These are phyloP conservation scores for Gymnorhina tibicen DNA, from an alignment of 2,113 vertebrate species.

Conservation along the genomic window DNA sequence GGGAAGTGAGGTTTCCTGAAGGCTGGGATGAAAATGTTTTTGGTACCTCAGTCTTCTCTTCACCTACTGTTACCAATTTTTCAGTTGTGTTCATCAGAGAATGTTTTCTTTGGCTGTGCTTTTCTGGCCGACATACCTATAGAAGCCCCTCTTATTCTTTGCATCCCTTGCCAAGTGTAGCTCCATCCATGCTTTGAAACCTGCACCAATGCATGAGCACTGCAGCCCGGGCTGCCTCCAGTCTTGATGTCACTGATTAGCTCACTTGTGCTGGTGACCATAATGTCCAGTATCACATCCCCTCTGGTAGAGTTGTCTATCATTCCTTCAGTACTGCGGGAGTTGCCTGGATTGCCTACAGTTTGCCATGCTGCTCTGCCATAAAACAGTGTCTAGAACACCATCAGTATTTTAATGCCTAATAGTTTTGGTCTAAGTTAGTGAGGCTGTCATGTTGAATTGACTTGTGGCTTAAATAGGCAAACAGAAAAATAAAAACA, in stretches of 20 bases:
- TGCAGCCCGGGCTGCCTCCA: neutral
- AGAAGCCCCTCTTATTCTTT: neutral
- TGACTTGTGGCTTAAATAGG: neutral
- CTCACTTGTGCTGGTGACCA: neutral
- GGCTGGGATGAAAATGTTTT: neutral
- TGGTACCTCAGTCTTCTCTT: neutral
- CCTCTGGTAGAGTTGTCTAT: neutral
- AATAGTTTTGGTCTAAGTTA: neutral
- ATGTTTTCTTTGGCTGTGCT: neutral
- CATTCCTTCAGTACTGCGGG: neutral
- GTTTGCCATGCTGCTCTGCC: neutral
- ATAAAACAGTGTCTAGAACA: neutral
- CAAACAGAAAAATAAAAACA: neutral
- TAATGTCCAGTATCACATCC: neutral
- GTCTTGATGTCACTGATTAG: neutral
- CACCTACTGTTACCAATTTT: neutral
- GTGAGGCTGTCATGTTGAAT: neutral
- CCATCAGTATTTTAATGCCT: neutral
- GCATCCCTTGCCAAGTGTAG: neutral
- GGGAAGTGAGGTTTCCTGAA: neutral
- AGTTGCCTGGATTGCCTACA: rapidly evolving
- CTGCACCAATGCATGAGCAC: neutral
- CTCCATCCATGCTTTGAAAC: neutral
- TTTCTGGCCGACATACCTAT: neutral
- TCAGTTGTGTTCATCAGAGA: neutral